Evolutionary conservation across 2,113 vertebrate species (phyloP), one percentile per base, ranked within the genome.

Genomic region (Accipiter cooperii): DNA sequence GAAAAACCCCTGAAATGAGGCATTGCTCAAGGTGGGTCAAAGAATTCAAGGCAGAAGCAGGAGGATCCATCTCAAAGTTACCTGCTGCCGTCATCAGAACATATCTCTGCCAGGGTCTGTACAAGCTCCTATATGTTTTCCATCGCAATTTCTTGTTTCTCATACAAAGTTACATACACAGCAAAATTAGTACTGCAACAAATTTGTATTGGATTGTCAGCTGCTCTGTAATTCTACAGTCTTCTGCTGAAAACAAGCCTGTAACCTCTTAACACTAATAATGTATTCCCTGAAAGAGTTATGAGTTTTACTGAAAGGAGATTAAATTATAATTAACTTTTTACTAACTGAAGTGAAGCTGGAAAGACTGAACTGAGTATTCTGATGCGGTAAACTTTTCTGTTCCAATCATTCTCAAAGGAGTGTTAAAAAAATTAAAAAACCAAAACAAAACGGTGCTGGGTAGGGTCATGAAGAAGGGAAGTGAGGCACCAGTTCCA

Each of bases 1-100:
- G 24, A 64, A 89, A 71, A 86, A 60, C 5, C 0, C 0, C 5
- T 5, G 0, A 79, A 71, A 19, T 47, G 6, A 80, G 19, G 49
- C 25, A 55, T 69, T 76, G 58, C 5, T 9, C 29, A 38, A 52
- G 38, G 3, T 52, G 5, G 38, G 17, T 44, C 16, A 76, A 85
- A 58, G 17, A 71, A 3, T 17, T 70, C 26, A 83, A 2, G 9
- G 33, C 29, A 80, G 52, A 88, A 80, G 44, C 29, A 80, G 52
- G 15, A 90, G 14, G 12, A 47, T 52, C 44, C 8, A 10, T 64
- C 17, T 42, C 26, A 55, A 60, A 78, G 49, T 49, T 5, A 5
- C 46, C 34, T 44, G 5, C 34, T 68, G 12, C 55, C 1, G 1
- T 79, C 44, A 76, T 31, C 29, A 44, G 68, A 91, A 61, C 7